Evolutionary conservation across 2,113 vertebrate species (phyloP), one percentile per base, ranked within the genome.

Genomic region (Halichoeres trimaculatus): DNA sequence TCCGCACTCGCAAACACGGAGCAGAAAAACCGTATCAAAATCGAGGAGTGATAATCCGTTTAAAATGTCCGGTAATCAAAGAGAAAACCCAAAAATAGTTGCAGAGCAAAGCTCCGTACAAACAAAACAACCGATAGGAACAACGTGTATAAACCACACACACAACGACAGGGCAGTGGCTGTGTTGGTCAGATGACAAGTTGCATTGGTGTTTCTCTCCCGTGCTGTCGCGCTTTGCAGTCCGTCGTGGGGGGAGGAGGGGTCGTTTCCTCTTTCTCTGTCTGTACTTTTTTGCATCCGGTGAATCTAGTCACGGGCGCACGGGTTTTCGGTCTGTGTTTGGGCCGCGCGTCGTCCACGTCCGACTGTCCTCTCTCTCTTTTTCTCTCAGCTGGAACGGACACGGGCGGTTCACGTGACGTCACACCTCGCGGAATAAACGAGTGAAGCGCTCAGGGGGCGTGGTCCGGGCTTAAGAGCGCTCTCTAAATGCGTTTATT

Each of bases 391-490:
- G 94, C 92, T 94, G 94, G 93, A 94, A 90, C 89, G 65, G 88
- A 94, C 93, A 93, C 92, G 91, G 91, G 92, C 79, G 73, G 85
- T 83, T 93, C 91, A 90, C 87, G 93, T 94, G 94, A 94, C 94
- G 93, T 94, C 93, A 94, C 90, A 69, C 66, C 88, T 66, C 85
- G 51, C 65, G 43, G 79, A 84, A 74, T 78, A 79, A 79, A 64
- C 74, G 64, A 69, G 61, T 24, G 52, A 38, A 48, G 63, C 30
- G 47, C n/a, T 62, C 53, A 58, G 43, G 14, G 62, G 88, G 83
- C 60, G 85, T 35, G 66, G 72, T 58, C 13, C 34, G 8, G 47
- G 38, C 51, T 47, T 64, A 38, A 24, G 53, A 24, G 40, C 69
- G 47, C 67, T 43, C 59, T 79, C 41, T 67, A 76, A 57, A 24